Evolutionary conservation across 2,113 vertebrate genomes (phyloP), one percentile per base, ranked within the genome.

Genomic region (Atherinomorus stipes): DNA sequence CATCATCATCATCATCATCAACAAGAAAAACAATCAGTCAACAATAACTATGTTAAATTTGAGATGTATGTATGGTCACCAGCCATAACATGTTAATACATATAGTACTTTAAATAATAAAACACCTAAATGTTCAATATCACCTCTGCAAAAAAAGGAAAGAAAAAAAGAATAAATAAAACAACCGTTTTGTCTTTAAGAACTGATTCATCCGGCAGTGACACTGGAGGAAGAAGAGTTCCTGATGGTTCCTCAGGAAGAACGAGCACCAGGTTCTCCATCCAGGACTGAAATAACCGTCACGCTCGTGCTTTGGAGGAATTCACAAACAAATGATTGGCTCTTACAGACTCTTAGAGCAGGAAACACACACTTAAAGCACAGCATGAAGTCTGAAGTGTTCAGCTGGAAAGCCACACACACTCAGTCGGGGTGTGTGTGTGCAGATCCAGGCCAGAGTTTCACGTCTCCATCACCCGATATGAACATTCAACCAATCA

Each of bases 31-130:
- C 70, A 45, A 42, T 37, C 45, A 34, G 74, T 85, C 60, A 79
- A 90, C 83, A 81, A 88, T 64, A 91, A 89, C 87, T 85, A 90
- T 81, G 88, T 92, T 93, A 90, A 93, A 90, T 90, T 85, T 93
- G 92, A 94, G 93, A 93, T 94, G 93, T 92, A 92, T 78, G 90
- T 94, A 98, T 99, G 97, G 98, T 96, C 95, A 96, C 97, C 97
- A 98, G 97, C 97, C 97, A 98, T 94, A 97, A 95, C 95, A 92
- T 93, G 94, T 95, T 96, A 96, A 96, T 94, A 97, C 92, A 95
- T 93, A 94, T 91, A 92, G 95, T 95, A 96, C 94, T 95, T 96
- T 97, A 98, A 99, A 97, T 96, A 96, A 95, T 93, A 95, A 95
- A 93, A 89, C 95, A 94, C 95, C 93, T 94, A 95, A 71, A 93